Base-by-base conservation (phyloP, 2,888 invertebrate genomes). In the Euphydryas editha region DNA sequence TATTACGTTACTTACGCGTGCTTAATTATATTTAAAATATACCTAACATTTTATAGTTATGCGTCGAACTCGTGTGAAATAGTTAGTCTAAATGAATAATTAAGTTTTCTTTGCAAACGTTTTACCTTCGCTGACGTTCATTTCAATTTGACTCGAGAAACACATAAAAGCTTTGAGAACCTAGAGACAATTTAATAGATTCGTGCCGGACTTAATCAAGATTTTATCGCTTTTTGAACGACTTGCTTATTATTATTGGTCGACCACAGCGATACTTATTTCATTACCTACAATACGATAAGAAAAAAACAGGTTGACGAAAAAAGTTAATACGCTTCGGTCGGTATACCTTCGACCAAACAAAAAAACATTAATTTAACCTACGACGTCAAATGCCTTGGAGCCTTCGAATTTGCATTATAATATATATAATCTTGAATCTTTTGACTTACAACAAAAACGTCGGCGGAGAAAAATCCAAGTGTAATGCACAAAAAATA, bases 401-500 rank as follows among this genome's bases (percentile, higher is more conserved):
- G 60, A 47, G 60, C 37, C 36, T 20, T 18, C 24, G 24, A 15
- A 15, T 56, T 59, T 54, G 62, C 49, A 30, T 8, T 46, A 54
- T 57, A 65, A 49, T 17, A 54, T 24, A 47, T 44, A 63, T 65
- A 72, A 75, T 73, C 73, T 72, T 70, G 73, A 69, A 78, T 79
- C 76, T 77, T 75, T 64, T 37, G 75, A 86, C 90, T 87, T 77
- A 91, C 91, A 87, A 88, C 86, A 88, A 87, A 85, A 86, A 85
- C 80, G 61, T 70, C 75, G 72, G 70, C 76, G 69, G 60, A 77
- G 78, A 83, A 82, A 85, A 89, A 87, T 88, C 89, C 89, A 84
- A 86, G 75, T 80, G 71, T 75, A 77, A 77, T 75, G 78, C 87
- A 87, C 87, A 84, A 76, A 81, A 79, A 75, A 78, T 74, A 71